Evolutionary conservation across 64 coral and sea anemone genomes (phyloP), one percentile per base, ranked within the genome.

Genomic region (Montipora capricornis): DNA sequence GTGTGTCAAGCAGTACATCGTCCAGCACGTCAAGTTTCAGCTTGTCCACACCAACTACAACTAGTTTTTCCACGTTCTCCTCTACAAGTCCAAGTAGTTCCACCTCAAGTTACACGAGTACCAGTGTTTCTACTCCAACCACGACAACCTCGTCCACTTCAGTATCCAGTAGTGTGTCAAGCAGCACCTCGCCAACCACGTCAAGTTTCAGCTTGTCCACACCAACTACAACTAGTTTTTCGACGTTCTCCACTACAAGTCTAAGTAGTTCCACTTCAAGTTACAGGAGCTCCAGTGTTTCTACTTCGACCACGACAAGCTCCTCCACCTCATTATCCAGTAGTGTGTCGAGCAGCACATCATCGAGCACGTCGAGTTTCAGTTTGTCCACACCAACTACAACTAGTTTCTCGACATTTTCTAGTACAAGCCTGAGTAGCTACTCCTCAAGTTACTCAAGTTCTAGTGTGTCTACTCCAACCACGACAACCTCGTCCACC

Each of bases 401-500:
- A 9, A 29, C 29, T 29, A 29, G 6, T 2, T 73, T 22, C 1
- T 67, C 81, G 44, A 59, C 81, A 11, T 37, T 6, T 16, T 12
- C 29, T 29, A 29, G 29, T 29, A 29, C 1, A 29, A 29, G 29
- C 29, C 29, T 29, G 29, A 29, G 29, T 46, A 8, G 64, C 8
- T 5, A 58, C 83, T 66, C 84, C 0, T 76, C 91, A 6, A 86
- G 80, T 19, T 49, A 83, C 0, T 80, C 87, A 3, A 68, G 45
- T 4, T n/a, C 95, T 5, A 93, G 55, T 10, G 87, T 87, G 61
- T 87, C 81, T n/a, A 77, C 81, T 15, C 68, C 89, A 76, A 95
- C 77, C 49, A 96, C 73, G 6, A 87, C 74, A 51, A 58, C 87
- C 3, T 14, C 64, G 14, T 79, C 76, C 3, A 79, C 46, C 29